Percentiles rank a stretch among this genome's conserved stretches.
phyloP scores from a whole-genome alignment of 1,140 invertebrate species.

The Psix sp. region DNA sequence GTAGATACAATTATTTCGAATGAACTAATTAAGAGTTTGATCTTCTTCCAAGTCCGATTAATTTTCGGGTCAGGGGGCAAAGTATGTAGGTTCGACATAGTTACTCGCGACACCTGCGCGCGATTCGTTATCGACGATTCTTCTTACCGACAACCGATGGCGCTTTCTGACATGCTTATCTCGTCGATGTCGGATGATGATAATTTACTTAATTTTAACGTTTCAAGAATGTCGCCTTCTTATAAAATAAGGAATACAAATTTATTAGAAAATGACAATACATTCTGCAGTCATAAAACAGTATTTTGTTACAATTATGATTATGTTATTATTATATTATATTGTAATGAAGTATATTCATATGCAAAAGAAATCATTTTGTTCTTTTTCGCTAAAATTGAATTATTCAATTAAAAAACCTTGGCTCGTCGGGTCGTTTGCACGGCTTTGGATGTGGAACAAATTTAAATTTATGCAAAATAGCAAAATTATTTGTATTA shows the following conservation, averaged over 20 bases:
- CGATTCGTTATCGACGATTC: conserved; percentile 25
- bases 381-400: no score
- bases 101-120: conserved; percentile 23
- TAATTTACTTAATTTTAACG: conserved; percentile 4
- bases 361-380: no score
- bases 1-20: conserved; percentile 32
- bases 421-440: no score
- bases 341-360: no score
- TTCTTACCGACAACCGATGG: conserved; percentile 32
- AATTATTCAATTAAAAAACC: no score
- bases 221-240: conserved; percentile 2
- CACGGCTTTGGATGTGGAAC: no score
- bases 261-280: neutral
- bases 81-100: conserved; percentile 19
- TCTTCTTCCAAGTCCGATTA: conserved; percentile 37
- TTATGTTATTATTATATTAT: no score
- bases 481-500: no score
- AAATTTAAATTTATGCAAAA: no score
- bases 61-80: conserved; percentile 27
- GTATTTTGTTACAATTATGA: no score
- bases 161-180: conserved; percentile 1
- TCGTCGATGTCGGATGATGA: conserved; percentile 3
- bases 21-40: conserved; percentile 35
- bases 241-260: neutral
- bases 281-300: no score